These are phyloP conservation scores for Sylvicola cinctus DNA, from an alignment of 2,888 invertebrate genomes.

Conservation along the genomic window DNA sequence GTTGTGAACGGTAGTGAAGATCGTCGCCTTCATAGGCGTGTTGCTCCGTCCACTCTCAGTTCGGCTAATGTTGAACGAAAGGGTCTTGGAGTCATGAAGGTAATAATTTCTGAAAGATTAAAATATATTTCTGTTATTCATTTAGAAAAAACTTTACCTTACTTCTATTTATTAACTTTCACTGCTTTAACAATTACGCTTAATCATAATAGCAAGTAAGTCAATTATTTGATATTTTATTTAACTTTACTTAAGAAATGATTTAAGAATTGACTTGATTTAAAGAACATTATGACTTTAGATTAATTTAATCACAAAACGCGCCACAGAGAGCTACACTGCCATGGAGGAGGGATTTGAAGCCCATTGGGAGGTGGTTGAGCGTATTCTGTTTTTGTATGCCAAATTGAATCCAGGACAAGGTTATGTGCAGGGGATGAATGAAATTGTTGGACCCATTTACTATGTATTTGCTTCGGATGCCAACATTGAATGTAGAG, in stretches of 20 bases:
- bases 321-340: conserved; percentile 60
- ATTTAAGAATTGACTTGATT: not conserved
- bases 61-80: conserved; percentile 75
- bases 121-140: not conserved
- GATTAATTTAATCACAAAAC: conserved; percentile 52
- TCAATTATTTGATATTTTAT: not conserved
- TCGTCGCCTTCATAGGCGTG: conserved; percentile 70
- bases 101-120: conserved; percentile 20
- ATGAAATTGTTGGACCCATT: conserved; percentile 96
- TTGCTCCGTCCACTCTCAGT: conserved; percentile 66
- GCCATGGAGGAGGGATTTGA: conserved; percentile 79
- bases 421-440: conserved; percentile 95
- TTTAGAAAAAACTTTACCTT: too few relatives aligned
- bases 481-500: conserved; percentile 53
- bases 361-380: conserved; percentile 97
- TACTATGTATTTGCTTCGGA: conserved; percentile 94
- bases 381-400: conserved; percentile 90
- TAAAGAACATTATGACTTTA: conserved; percentile 12
- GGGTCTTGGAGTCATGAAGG: conserved; percentile 77
- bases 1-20: conserved; percentile 60
- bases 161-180: too few relatives aligned
- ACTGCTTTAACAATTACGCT: too few relatives aligned
- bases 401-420: conserved; percentile 97
- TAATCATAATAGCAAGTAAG: conserved; percentile 7
- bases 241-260: not conserved